Conservation (phyloP, 2,113 vertebrate species). For the Callorhinus ursinus region DNA sequence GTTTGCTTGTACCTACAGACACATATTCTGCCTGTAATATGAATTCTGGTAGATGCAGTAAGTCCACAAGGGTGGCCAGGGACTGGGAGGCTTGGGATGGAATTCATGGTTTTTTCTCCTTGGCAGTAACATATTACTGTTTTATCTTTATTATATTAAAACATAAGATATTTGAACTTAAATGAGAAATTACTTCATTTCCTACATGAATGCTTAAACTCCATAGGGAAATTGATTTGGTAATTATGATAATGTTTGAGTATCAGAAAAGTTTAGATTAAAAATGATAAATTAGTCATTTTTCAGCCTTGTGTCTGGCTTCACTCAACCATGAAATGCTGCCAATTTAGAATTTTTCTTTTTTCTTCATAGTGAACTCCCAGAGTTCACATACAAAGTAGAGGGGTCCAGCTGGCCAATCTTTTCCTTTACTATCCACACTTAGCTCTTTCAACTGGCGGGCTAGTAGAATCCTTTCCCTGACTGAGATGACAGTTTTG, state of each 20-base stretch:
- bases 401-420: background rate
- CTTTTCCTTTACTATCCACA: background rate
- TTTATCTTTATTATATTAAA: constrained; percentile 66
- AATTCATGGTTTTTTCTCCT: background rate
- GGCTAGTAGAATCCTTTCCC: background rate
- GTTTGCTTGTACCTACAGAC: constrained; percentile 47
- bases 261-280: constrained; percentile 75
- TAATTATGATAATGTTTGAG: constrained; percentile 68
- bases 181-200: constrained; percentile 75
- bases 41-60: background rate
- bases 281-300: constrained; percentile 70
- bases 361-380: background rate
- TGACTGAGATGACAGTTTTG: background rate
- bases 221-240: constrained; percentile 69
- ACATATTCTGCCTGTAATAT: background rate
- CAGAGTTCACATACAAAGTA: background rate
- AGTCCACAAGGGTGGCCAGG: background rate
- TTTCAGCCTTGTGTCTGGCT: constrained; percentile 53
- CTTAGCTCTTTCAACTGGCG: background rate
- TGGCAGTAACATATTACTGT: background rate
- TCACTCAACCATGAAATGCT: constrained; percentile 41
- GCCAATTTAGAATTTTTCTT: constrained; percentile 34
- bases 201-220: constrained; percentile 70
- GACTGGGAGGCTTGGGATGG: background rate
- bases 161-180: constrained; percentile 65